A percentile compares a stretch with the other conserved stretches of the same genome.
Evolutionary conservation across 2,888 invertebrate species (phyloP).

Genomic region (Parascotia fuliginaria): DNA sequence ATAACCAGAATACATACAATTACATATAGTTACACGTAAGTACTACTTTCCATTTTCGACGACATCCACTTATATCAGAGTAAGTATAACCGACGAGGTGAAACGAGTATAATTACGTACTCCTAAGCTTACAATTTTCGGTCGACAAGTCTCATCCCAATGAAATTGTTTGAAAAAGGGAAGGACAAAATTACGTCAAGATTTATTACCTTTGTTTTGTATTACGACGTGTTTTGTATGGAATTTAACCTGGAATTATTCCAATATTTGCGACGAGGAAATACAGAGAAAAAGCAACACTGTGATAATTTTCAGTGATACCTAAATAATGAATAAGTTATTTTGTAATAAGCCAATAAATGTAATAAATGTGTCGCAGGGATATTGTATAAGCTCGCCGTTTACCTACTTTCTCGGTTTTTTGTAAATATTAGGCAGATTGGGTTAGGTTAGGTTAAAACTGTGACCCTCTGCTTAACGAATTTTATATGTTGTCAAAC

Average conservation of each 20-base stretch:
- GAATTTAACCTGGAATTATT: not conserved
- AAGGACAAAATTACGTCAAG: constrained; percentile 1
- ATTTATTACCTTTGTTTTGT: not conserved
- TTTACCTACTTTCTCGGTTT: no score
- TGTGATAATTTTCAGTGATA: no score
- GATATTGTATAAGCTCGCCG: no score
- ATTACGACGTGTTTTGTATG: not conserved
- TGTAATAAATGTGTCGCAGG: no score
- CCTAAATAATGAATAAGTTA: no score
- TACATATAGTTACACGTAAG: constrained; percentile 3
- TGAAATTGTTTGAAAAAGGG: constrained; percentile 8
- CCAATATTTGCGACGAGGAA: no score
- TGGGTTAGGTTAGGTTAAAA: no score
- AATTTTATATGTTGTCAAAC: no score
- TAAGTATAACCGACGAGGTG: constrained; percentile 1
- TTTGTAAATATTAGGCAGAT: no score
- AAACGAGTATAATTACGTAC: constrained; percentile 12
- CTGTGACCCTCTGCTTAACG: no score
- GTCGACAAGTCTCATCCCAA: constrained; percentile 5
- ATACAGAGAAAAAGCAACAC: no score
- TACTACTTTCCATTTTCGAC: constrained; percentile 9
- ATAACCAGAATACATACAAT: not conserved
- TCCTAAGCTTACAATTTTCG: not conserved
- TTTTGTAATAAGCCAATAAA: no score
- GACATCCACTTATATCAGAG: constrained; percentile 1